These are phyloP conservation scores for Trichomycterus rosablanca DNA, from an alignment of 2,113 vertebrate genomes.

Conservation along the genomic window DNA sequence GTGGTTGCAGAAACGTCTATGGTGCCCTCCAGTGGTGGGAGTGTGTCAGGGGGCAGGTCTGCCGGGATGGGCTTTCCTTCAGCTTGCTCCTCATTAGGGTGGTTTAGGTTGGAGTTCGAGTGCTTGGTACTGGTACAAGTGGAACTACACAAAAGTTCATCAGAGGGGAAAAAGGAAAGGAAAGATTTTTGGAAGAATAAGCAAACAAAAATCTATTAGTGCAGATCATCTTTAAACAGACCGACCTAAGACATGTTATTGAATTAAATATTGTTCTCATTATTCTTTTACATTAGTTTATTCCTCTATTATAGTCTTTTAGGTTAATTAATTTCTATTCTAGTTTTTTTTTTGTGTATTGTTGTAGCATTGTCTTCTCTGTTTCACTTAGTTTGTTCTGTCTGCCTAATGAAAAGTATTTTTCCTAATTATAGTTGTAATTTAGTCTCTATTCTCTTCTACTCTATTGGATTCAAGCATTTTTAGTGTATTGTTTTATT, in stretches of 20 bases:
- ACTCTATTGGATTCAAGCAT: too few relatives aligned
- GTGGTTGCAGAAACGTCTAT: slow-evolving; percentile 34
- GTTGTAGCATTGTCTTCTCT: too few relatives aligned
- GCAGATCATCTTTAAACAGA: too few relatives aligned
- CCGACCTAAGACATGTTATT: too few relatives aligned
- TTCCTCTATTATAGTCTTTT: too few relatives aligned
- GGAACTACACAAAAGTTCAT: slow-evolving; percentile 50
- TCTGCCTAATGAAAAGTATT: too few relatives aligned
- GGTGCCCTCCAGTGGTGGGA: slow-evolving; percentile 49
- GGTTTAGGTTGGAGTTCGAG: slow-evolving; percentile 57
- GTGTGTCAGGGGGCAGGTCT: slow-evolving; percentile 51
- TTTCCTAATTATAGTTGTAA: too few relatives aligned
- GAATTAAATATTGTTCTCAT: too few relatives aligned
- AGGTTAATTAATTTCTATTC: not conserved
- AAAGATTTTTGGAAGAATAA: not conserved
- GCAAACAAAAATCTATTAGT: slow-evolving; percentile 14
- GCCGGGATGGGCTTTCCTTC: slow-evolving; percentile 54
- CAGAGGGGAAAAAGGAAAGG: slow-evolving; percentile 18
- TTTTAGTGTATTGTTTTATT: too few relatives aligned
- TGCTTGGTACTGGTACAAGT: slow-evolving; percentile 56
- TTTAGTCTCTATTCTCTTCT: too few relatives aligned
- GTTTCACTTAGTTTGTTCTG: not conserved
- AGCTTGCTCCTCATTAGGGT: slow-evolving; percentile 51
- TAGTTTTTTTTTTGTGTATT: not conserved
- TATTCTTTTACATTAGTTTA: too few relatives aligned